A percentile compares a stretch with the other conserved stretches of the same genome.
Evolutionary conservation across 2,888 invertebrate genomes (phyloP).

Genomic region (Cataglyphis albicans): DNA sequence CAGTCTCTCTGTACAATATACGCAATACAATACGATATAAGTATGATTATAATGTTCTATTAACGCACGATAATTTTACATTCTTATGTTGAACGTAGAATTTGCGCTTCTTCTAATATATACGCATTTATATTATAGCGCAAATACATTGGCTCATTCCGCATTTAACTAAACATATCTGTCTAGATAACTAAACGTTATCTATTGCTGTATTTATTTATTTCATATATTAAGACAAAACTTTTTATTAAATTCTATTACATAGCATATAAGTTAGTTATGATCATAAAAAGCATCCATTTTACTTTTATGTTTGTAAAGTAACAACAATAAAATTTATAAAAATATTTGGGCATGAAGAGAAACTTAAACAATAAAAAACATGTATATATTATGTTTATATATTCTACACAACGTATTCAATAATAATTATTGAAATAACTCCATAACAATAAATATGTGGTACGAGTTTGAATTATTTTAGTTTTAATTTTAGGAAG

Average conservation of each 20-base stretch:
- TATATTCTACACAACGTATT: background rate
- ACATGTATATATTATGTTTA: background rate
- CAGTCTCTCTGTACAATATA: constrained; percentile 67
- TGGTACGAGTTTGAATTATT: background rate
- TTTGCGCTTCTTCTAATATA: constrained; percentile 71
- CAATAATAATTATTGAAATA: background rate
- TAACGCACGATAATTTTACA: constrained; percentile 46
- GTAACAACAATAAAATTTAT: background rate
- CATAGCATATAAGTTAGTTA: background rate
- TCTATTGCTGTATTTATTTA: background rate
- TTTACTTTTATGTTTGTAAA: background rate
- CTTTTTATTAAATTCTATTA: constrained; percentile 5
- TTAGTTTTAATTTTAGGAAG: background rate
- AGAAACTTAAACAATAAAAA: background rate
- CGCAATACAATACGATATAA: constrained; percentile 16
- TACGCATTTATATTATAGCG: constrained; percentile 59
- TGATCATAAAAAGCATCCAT: background rate
- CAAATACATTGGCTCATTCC: constrained; percentile 24
- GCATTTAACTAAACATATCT: constrained; percentile 8
- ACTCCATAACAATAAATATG: background rate
- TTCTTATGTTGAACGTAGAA: constrained; percentile 52
- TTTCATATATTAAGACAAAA: background rate
- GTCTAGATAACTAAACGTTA: background rate
- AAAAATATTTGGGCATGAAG: background rate
- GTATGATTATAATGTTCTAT: constrained; percentile 34